Conservation (phyloP, 2,888 invertebrate genomes). For the Habrosyne pyritoides region DNA sequence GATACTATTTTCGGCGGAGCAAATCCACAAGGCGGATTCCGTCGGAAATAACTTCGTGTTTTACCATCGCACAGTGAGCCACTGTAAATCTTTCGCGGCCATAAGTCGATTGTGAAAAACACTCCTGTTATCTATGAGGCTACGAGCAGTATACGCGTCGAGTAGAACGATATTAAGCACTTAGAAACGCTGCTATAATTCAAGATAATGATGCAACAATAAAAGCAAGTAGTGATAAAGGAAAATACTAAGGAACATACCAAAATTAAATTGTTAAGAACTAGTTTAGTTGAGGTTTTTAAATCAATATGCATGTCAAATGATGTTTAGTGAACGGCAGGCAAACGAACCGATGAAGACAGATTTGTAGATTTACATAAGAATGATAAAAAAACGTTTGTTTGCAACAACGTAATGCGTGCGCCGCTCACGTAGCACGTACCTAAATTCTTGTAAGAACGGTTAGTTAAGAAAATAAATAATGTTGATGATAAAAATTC, state of each 20-base stretch:
- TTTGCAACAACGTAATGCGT: not conserved
- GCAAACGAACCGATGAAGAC: slow-evolving; percentile 3
- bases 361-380: slow-evolving; percentile 7
- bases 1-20: slow-evolving; percentile 77
- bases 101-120: slow-evolving; percentile 70
- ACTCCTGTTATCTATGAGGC: slow-evolving; percentile 51
- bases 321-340: not conserved
- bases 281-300: not conserved
- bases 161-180: slow-evolving; percentile 47
- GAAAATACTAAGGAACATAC: slow-evolving; percentile 3
- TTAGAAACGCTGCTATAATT: slow-evolving; percentile 40
- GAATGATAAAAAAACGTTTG: not conserved
- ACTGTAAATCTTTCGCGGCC: slow-evolving; percentile 72
- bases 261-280: not conserved
- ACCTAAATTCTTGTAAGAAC: not conserved
- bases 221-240: slow-evolving; percentile 15
- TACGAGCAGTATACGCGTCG: slow-evolving; percentile 34
- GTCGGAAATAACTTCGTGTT: slow-evolving; percentile 75
- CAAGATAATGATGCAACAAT: slow-evolving; percentile 40
- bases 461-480: slow-evolving; percentile 22
- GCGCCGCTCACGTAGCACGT: slow-evolving; percentile 1
- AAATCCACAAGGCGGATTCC: slow-evolving; percentile 77
- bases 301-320: slow-evolving; percentile 3
- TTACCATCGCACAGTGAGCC: slow-evolving; percentile 59
- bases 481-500: slow-evolving; percentile 7